phyloP scores from a whole-genome alignment of 2,888 invertebrate genomes.

The Cataglyphis albicans region DNA sequence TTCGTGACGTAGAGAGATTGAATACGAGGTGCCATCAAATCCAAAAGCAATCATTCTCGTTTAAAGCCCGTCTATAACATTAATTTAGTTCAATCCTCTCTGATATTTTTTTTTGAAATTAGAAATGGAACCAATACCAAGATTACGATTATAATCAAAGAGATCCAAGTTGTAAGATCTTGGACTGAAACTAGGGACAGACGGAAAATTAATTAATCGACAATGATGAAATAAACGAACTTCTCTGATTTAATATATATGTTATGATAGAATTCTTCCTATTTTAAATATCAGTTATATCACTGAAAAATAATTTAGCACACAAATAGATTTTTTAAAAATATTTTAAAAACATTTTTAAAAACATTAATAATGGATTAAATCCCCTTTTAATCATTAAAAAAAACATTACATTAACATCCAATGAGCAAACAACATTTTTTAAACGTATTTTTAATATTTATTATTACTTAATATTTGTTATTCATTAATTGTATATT shows the following conservation, averaged over 20 bases:
- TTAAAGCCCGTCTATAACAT: background rate
- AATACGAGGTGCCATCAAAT: constrained; percentile 31
- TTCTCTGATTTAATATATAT: background rate
- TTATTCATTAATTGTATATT: too few relatives aligned
- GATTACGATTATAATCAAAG: background rate
- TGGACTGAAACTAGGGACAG: background rate
- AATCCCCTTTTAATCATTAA: too few relatives aligned
- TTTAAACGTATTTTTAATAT: too few relatives aligned
- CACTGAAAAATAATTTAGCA: background rate
- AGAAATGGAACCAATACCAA: background rate
- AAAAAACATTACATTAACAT: too few relatives aligned
- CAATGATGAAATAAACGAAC: background rate
- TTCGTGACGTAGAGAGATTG: constrained; percentile 34
- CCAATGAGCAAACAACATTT: too few relatives aligned
- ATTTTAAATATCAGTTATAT: background rate
- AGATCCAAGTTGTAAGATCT: background rate
- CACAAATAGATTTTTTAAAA: background rate
- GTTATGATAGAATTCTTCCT: background rate
- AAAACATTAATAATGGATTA: too few relatives aligned
- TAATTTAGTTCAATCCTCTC: background rate
- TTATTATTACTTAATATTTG: too few relatives aligned
- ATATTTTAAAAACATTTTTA: too few relatives aligned
- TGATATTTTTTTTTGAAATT: background rate
- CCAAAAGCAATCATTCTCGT: background rate
- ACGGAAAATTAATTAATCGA: background rate